Evolutionary conservation across 2,888 invertebrate species (phyloP).

Genomic region (Caenorhabditis zanzibari): DNA sequence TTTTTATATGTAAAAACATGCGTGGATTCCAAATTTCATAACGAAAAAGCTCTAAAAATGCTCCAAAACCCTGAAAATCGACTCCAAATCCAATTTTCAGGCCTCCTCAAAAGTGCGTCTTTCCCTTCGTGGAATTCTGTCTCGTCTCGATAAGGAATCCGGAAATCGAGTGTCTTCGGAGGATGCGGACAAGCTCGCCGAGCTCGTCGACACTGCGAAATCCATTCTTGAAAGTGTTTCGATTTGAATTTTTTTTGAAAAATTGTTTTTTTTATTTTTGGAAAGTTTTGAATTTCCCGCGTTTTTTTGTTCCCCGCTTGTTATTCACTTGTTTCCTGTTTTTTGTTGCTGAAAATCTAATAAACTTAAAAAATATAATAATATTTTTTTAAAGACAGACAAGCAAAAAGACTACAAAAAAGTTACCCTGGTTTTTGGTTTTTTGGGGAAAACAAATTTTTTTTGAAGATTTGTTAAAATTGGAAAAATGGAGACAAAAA

Average conservation of each 20-base stretch:
- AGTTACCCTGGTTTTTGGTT: conserved; percentile 8
- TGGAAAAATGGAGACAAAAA: not conserved
- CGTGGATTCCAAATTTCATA: no score
- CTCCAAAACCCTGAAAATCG: no score
- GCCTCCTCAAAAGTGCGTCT: conserved; percentile 58
- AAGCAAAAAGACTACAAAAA: not conserved
- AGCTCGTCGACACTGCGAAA: conserved; percentile 31
- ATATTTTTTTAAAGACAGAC: not conserved
- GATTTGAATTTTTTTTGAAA: conserved; percentile 13
- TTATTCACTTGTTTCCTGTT: not conserved
- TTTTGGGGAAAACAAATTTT: not conserved
- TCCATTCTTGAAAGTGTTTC: conserved; percentile 39
- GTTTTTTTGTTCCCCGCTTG: not conserved
- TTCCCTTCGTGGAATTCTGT: conserved; percentile 43
- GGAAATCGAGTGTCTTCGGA: conserved; percentile 38
- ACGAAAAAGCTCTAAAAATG: no score
- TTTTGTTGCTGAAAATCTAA: not conserved
- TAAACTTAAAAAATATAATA: conserved; percentile 17
- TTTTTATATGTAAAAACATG: no score
- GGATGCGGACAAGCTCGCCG: conserved; percentile 13
- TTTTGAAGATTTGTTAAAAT: not conserved
- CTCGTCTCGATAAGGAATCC: conserved; percentile 55
- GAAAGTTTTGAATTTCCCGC: not conserved
- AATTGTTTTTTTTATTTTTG: not conserved
- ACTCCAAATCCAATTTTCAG: no score